A percentile compares a stretch with the other conserved stretches of the same genome.
phyloP scores from a whole-genome alignment of 2,113 vertebrate genomes.

The Epinephelus fuscoguttatus region DNA sequence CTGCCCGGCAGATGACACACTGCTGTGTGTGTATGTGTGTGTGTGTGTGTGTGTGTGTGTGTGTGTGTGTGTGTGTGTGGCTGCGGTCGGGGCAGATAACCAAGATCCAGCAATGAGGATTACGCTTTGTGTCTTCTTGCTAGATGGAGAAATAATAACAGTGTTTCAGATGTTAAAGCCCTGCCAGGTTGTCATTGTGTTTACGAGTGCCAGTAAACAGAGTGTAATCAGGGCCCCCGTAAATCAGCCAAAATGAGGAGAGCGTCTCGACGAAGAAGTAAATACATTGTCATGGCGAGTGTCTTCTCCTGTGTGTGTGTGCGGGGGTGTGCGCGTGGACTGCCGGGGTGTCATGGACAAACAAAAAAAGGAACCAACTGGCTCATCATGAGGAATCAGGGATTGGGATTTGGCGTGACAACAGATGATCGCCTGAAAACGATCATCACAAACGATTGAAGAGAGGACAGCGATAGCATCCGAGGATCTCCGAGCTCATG shows the following conservation, averaged over 20 bases:
- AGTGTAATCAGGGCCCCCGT: constrained; percentile 73
- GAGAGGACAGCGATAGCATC: constrained; percentile 49
- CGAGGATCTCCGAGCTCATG: constrained; percentile 45
- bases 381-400: constrained; percentile 26
- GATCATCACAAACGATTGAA: constrained; percentile 26
- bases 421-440: constrained; percentile 47
- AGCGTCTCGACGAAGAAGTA: constrained; percentile 62
- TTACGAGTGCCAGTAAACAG: constrained; percentile 81
- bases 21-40: constrained; percentile 21
- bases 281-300: constrained; percentile 68
- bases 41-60: not conserved
- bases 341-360: constrained; percentile 48
- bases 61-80: constrained; percentile 20
- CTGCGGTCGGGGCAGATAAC: constrained; percentile 64
- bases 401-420: constrained; percentile 47
- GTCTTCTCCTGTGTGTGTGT: constrained; percentile 21
- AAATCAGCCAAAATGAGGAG: constrained; percentile 75
- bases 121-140: constrained; percentile 56
- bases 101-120: constrained; percentile 52
- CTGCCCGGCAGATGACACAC: constrained; percentile 73
- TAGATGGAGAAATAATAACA: constrained; percentile 75
- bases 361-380: constrained; percentile 21
- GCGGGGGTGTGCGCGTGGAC: not conserved
- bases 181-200: constrained; percentile 76
- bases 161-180: constrained; percentile 65